Evolutionary conservation across 2,888 invertebrate genomes (phyloP).

Genomic region (Sphaerophoria rueppellii): DNA sequence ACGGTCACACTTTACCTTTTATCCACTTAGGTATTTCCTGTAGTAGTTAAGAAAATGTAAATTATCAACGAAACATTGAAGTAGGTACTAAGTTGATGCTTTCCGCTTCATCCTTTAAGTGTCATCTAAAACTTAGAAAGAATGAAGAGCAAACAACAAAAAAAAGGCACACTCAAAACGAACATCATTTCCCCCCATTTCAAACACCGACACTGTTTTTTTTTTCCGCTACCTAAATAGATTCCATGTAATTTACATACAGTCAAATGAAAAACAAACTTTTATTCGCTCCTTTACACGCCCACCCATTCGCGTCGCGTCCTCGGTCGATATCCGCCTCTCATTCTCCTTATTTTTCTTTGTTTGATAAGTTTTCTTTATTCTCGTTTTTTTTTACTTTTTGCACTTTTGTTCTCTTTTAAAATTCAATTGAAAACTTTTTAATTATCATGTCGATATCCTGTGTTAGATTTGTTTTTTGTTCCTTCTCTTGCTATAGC

Average conservation of each 20-base stretch:
- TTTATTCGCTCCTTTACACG: conserved; percentile 46
- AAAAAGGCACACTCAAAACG: background rate
- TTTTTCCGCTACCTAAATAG: conserved; percentile 8
- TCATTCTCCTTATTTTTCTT: conserved; percentile 14
- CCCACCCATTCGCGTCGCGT: background rate
- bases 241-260: conserved; percentile 62
- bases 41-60: conserved; percentile 39
- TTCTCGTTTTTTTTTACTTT: background rate
- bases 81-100: conserved; percentile 17
- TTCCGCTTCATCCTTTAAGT: conserved; percentile 20
- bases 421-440: conserved; percentile 70
- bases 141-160: background rate
- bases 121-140: conserved; percentile 6
- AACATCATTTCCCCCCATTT: background rate
- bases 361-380: conserved; percentile 36
- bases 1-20: background rate
- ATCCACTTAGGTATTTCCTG: conserved; percentile 5
- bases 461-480: background rate
- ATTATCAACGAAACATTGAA: conserved; percentile 41
- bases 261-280: conserved; percentile 68
- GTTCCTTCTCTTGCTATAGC: background rate
- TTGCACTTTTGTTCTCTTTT: conserved; percentile 49
- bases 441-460: conserved; percentile 69
- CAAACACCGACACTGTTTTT: no score
- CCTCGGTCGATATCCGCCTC: background rate